Evolutionary conservation across 2,113 vertebrate species (phyloP).

Genomic region (Brachyistius frenatus): DNA sequence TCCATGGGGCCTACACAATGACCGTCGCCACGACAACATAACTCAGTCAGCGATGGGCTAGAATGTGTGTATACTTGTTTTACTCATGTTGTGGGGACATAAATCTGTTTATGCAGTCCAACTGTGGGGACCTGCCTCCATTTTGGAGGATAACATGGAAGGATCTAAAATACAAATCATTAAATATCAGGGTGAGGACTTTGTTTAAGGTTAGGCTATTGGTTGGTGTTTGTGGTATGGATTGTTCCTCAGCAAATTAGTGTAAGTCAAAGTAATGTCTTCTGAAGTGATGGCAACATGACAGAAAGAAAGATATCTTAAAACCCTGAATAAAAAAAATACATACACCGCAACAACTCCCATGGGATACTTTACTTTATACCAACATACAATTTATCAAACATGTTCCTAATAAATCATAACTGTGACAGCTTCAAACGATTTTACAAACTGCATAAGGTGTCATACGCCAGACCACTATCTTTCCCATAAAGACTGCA

Average conservation of each 20-base stretch:
- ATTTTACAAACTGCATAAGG: not conserved
- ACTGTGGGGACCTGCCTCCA: too few relatives aligned
- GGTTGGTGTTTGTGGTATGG: too few relatives aligned
- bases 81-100: not conserved
- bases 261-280: too few relatives aligned
- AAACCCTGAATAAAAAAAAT: too few relatives aligned
- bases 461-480: not conserved
- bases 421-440: not conserved
- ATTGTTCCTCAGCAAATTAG: too few relatives aligned
- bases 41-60: slow-evolving; percentile 40
- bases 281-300: too few relatives aligned
- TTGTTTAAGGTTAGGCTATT: too few relatives aligned
- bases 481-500: slow-evolving; percentile 24
- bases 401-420: not conserved
- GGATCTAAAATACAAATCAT: too few relatives aligned
- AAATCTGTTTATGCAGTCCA: not conserved
- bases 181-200: too few relatives aligned
- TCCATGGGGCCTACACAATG: slow-evolving; percentile 57
- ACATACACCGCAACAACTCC: not conserved
- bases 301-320: too few relatives aligned
- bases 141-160: too few relatives aligned
- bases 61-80: not conserved
- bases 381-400: not conserved
- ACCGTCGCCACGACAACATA: slow-evolving; percentile 64
- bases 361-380: not conserved